A percentile compares a stretch with the other conserved stretches of the same genome.
phyloP scores from a whole-genome alignment of 2,113 vertebrate genomes.

The Oriolus oriolus region DNA sequence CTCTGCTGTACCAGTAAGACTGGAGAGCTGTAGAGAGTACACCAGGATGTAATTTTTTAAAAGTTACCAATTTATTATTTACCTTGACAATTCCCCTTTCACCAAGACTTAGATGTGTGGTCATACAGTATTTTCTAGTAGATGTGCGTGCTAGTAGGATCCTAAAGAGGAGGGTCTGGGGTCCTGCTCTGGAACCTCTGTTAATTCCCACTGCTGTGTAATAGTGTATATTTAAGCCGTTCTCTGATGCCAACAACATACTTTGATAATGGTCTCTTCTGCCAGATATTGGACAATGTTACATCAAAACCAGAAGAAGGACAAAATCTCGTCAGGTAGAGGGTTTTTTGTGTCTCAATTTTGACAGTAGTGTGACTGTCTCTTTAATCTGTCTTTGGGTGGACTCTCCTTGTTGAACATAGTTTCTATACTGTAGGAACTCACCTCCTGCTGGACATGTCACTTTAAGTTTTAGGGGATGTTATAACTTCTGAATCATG shows the following conservation, averaged over 20 bases:
- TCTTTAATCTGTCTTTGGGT: not conserved
- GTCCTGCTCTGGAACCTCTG: not conserved
- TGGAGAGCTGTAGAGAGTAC: not conserved
- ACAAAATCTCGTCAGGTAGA: constrained; percentile 83
- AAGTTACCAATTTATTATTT: not conserved
- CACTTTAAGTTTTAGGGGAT: not conserved
- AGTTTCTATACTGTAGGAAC: not conserved
- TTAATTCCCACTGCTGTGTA: not conserved
- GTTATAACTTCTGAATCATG: not conserved
- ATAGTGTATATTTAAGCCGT: not conserved
- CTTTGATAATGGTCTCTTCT: constrained; percentile 1
- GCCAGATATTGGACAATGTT: constrained; percentile 65
- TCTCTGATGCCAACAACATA: not conserved
- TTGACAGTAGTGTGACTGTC: not conserved
- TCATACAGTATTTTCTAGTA: not conserved
- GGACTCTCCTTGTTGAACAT: not conserved
- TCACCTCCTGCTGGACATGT: not conserved
- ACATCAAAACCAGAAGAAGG: constrained; percentile 81
- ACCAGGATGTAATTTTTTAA: not conserved
- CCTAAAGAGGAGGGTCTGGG: not conserved
- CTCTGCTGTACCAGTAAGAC: not conserved
- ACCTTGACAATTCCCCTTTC: not conserved
- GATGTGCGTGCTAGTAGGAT: not conserved
- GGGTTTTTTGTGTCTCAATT: not conserved
- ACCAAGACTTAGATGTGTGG: not conserved